A percentile compares a stretch with the other conserved stretches of the same genome.
phyloP scores from a whole-genome alignment of 1,140 invertebrate genomes.

The Nephila pilipes region DNA sequence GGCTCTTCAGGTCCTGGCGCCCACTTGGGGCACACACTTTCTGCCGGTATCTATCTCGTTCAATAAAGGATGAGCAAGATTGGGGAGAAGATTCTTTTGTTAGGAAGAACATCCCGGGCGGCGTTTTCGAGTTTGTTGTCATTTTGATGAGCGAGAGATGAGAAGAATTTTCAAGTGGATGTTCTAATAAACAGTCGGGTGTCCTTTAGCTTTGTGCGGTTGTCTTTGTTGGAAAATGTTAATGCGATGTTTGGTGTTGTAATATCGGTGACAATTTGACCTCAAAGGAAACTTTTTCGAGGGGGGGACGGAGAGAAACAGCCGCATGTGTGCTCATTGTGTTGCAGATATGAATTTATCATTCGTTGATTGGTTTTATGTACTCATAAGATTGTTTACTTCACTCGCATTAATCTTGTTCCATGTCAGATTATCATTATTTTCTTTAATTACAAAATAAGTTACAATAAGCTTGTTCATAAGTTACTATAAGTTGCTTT shows the following conservation, averaged over 20 bases:
- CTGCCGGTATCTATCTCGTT: slow-evolving; percentile 53
- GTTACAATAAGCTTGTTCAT: no score
- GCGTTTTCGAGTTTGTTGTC: slow-evolving; percentile 39
- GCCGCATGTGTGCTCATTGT: no score
- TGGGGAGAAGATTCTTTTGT: slow-evolving; percentile 50
- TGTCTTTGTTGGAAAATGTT: background rate
- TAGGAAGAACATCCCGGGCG: background rate
- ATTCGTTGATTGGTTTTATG: no score
- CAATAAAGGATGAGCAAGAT: slow-evolving; percentile 30
- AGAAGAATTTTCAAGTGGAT: slow-evolving; percentile 61
- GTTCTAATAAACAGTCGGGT: background rate
- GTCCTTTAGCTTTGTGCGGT: background rate
- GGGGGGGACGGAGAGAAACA: background rate
- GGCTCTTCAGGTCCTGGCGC: slow-evolving; percentile 8
- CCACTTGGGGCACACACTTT: slow-evolving; percentile 53
- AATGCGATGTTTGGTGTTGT: slow-evolving; percentile 2
- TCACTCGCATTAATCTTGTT: no score
- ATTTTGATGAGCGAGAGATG: slow-evolving; percentile 58
- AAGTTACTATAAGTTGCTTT: no score
- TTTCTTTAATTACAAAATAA: no score
- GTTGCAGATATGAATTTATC: no score
- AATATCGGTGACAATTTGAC: background rate
- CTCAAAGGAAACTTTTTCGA: background rate
- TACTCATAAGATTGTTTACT: no score
- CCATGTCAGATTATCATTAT: no score